These are phyloP conservation scores for Clavelina lepadiformis DNA, from an alignment of 23 tunicate species.

Conservation along the genomic window DNA sequence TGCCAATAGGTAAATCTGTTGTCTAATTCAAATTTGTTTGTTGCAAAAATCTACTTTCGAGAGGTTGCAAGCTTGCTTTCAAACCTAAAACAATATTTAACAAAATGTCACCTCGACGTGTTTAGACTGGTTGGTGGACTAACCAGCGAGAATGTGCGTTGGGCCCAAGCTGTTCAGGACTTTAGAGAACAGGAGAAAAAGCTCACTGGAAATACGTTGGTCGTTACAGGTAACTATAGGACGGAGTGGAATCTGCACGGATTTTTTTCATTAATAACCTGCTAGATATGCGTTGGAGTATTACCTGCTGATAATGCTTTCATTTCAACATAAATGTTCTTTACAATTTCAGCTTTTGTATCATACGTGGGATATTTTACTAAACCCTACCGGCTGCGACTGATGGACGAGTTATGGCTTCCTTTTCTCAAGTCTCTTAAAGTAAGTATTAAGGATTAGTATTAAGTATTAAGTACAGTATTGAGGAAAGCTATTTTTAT, in stretches of 20 bases:
- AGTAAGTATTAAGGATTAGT: no score
- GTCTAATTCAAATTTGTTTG: neutral
- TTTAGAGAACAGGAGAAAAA: constrained; percentile 81
- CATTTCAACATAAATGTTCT: no score
- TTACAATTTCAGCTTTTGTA: constrained; percentile 64
- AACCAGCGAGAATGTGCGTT: constrained; percentile 90
- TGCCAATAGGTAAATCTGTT: constrained; percentile 75
- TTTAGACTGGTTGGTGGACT: constrained; percentile 88
- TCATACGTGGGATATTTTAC: constrained; percentile 97
- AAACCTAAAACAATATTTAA: neutral
- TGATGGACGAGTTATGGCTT: constrained; percentile 84
- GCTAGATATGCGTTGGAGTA: no score
- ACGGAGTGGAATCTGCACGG: no score
- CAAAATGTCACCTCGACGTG: neutral
- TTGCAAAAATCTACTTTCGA: neutral
- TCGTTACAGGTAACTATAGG: constrained; percentile 71
- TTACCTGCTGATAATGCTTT: no score
- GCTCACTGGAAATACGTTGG: constrained; percentile 79
- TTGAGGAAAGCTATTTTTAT: neutral
- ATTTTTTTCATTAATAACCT: no score
- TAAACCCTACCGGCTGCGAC: constrained; percentile 66
- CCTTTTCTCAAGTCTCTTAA: constrained; percentile 82
- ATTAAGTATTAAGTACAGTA: no score
- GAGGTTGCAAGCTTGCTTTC: constrained; percentile 3
- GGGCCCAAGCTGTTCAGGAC: constrained; percentile 90